phyloP scores from a whole-genome alignment of 2,797 vertebrate species.

The Eupleurogrammus muticus region DNA sequence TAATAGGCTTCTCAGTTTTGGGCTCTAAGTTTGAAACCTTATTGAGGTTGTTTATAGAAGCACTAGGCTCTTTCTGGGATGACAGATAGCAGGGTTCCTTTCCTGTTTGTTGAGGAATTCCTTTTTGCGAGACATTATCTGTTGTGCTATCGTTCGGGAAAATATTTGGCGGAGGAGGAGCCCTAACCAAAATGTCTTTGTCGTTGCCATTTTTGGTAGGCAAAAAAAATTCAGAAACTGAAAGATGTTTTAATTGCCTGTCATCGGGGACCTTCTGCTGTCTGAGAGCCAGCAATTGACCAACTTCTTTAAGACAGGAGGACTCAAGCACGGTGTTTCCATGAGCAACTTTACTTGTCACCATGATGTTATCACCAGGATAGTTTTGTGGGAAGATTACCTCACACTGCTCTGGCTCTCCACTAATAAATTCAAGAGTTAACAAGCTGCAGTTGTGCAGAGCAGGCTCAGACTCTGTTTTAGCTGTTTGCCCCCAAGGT shows the following conservation, averaged over 20 bases:
- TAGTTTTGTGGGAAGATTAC: conserved; percentile 32
- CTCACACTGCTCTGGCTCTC: conserved; percentile 37
- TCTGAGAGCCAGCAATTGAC: conserved; percentile 65
- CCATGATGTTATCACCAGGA: conserved; percentile 46
- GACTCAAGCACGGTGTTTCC: conserved; percentile 63
- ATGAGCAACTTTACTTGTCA: conserved; percentile 61
- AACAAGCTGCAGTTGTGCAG: conserved; percentile 48
- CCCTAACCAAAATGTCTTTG: conserved; percentile 60
- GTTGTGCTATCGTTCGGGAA: conserved; percentile 57
- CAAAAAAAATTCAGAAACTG: conserved; percentile 70
- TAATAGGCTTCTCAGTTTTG: conserved; percentile 66
- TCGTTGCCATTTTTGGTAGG: conserved; percentile 70
- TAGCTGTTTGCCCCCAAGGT: conserved; percentile 46
- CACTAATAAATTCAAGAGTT: conserved; percentile 38
- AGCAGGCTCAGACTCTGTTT: conserved; percentile 27
- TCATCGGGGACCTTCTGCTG: conserved; percentile 67
- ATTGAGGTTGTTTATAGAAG: conserved; percentile 67
- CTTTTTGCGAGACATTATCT: conserved; percentile 44
- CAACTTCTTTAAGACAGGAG: conserved; percentile 68
- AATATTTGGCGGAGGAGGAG: conserved; percentile 58
- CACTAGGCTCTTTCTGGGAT: conserved; percentile 55
- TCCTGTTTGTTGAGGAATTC: conserved; percentile 49
- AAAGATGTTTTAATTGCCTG: conserved; percentile 67
- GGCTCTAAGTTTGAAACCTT: conserved; percentile 57
- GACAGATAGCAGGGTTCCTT: conserved; percentile 52